phyloP scores from a whole-genome alignment of 2,797 vertebrate genomes.

The Mallotus villosus region DNA sequence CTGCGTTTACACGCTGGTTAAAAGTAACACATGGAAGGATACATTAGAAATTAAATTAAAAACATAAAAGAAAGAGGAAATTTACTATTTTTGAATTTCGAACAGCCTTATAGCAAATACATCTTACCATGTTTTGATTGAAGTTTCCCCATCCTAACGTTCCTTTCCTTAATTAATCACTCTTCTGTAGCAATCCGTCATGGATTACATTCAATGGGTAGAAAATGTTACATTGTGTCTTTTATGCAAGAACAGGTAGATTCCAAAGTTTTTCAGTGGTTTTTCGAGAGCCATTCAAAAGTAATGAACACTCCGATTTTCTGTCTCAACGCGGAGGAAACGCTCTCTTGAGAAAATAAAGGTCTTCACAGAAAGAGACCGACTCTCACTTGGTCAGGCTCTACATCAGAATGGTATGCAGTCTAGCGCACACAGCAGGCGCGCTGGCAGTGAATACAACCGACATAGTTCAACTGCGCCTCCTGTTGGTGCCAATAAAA shows the following conservation, averaged over 20 bases:
- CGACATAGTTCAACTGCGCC: slow-evolving; percentile 41
- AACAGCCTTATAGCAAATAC: too few species aligned
- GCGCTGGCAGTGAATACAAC: slow-evolving; percentile 2
- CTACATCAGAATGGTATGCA: not conserved
- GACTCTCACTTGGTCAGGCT: not conserved
- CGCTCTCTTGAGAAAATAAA: slow-evolving; percentile 12
- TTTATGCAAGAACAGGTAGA: slow-evolving; percentile 44
- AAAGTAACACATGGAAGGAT: slow-evolving; percentile 39
- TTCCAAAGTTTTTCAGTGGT: slow-evolving; percentile 62
- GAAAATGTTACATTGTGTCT: slow-evolving; percentile 71
- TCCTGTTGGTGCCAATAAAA: slow-evolving; percentile 45
- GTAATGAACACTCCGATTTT: slow-evolving; percentile 37
- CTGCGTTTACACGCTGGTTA: slow-evolving; percentile 75
- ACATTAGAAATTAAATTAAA: slow-evolving; percentile 44
- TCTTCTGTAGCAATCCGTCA: slow-evolving; percentile 59
- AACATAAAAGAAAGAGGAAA: not conserved
- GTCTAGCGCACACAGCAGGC: slow-evolving; percentile 5
- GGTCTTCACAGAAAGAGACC: not conserved
- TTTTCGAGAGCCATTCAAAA: slow-evolving; percentile 48
- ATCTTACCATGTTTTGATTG: slow-evolving; percentile 83
- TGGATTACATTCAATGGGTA: slow-evolving; percentile 48
- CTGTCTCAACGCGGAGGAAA: not conserved
- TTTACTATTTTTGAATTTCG: too few species aligned
- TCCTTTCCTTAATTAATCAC: slow-evolving; percentile 50
- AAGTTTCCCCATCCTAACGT: slow-evolving; percentile 77